phyloP scores from a whole-genome alignment of 2,797 vertebrate genomes.

The Takifugu ocellatus region DNA sequence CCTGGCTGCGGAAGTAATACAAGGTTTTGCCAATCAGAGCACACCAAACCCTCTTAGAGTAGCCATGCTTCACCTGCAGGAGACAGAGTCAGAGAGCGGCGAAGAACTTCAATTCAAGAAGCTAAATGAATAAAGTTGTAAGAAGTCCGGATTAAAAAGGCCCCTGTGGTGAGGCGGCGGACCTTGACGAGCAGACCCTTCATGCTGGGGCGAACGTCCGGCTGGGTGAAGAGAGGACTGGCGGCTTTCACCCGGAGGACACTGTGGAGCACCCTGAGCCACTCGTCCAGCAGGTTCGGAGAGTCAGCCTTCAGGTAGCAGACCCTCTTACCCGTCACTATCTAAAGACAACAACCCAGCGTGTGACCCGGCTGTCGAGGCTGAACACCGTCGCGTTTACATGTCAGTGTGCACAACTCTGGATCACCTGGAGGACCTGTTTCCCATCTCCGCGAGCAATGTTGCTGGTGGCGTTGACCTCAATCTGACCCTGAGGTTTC shows the following conservation, averaged over 20 bases:
- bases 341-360: conserved; percentile 56
- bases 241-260: conserved; percentile 90
- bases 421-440: conserved; percentile 91
- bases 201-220: conserved; percentile 83
- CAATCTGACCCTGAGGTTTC: conserved; percentile 96
- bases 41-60: conserved; percentile 96
- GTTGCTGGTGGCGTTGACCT: conserved; percentile 87
- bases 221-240: conserved; percentile 87
- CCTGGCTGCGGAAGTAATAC: conserved; percentile 93
- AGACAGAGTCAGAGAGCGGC: background rate
- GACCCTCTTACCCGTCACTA: conserved; percentile 88
- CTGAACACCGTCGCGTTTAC: background rate
- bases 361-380: background rate
- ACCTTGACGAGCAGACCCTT: conserved; percentile 94
- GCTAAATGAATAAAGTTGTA: no score
- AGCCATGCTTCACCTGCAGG: conserved; percentile 91
- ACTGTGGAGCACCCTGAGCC: conserved; percentile 91
- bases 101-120: no score
- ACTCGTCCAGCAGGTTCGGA: conserved; percentile 96
- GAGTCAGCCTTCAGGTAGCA: conserved; percentile 96
- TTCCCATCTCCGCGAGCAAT: conserved; percentile 91
- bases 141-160: background rate
- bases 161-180: background rate
- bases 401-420: background rate
- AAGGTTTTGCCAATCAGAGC: conserved; percentile 87